Base-by-base conservation (phyloP, 2,113 vertebrate species). In the Cavia aperea region DNA sequence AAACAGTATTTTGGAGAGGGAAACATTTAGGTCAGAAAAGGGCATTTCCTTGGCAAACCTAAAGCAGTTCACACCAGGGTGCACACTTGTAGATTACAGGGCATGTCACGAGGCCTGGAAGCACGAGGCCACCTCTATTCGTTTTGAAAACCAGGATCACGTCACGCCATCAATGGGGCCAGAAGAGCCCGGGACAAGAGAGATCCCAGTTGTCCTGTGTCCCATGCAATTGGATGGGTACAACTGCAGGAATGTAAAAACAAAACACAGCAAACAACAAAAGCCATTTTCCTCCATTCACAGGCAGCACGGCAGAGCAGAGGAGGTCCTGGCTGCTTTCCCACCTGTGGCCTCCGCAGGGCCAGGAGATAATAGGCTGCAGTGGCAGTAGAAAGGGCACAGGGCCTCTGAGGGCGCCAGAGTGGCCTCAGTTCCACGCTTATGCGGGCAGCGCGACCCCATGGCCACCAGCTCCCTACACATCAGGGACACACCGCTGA, bases 1-100 rank as follows among this genome's bases (percentile, higher is more conserved):
- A 95, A 88, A 88, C 60, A 89, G 29, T 84, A 94, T 91, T 94
- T 93, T 66, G 60, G 77, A 79, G 72, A 86, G 95, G 88, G 11
- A 89, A 90, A 94, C 19, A 43, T 56, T 91, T 36, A 36, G 26
- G 75, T 1, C 23, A 26, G 24, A 23, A 11, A 83, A 63, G 88
- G 39, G 43, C 31, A 87, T 26, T 66, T 79, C 56, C 29, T 89
- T 77, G 58, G 89, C 24, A 72, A 92, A 68, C 0, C 24, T 14
- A 81, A 86, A 58, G 68, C 6, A 49, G 29, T n/a, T 92, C 65
- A 8, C 58, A 5, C 0, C 1, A 66, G 39, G 81, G 19, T 12
- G 0, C 11, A n/a, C 4, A 7, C 36, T 36, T 19, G 3, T 56
- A 19, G 73, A 12, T 54, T 46, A 56, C 14, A 79, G 36, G 26